phyloP scores from a whole-genome alignment of 2,797 vertebrate genomes.

The Artibeus lituratus region DNA sequence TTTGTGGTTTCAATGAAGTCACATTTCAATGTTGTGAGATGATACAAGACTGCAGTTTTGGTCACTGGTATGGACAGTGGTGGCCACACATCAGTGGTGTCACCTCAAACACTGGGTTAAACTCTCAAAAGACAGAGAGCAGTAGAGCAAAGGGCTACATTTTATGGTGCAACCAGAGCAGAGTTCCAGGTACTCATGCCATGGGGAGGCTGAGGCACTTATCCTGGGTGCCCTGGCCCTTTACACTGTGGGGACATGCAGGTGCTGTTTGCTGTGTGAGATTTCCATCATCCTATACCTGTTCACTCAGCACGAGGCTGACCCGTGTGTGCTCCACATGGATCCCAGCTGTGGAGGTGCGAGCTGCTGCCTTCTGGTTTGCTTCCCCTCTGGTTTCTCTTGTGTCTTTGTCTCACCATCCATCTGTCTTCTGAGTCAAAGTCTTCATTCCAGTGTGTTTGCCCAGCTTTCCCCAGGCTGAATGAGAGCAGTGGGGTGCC shows the following conservation, averaged over 20 bases:
- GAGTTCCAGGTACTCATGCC: neutral
- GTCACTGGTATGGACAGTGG: neutral
- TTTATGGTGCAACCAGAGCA: neutral
- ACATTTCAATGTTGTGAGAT: neutral
- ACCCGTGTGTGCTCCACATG: conserved; percentile 80
- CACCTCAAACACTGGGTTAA: neutral
- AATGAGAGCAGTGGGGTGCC: fast-evolving
- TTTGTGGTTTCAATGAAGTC: no score
- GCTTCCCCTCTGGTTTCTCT: neutral
- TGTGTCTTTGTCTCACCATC: neutral
- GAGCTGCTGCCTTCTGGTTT: neutral
- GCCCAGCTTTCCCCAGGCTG: no score
- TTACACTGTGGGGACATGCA: neutral
- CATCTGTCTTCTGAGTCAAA: neutral
- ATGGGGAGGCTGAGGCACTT: neutral
- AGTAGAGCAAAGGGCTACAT: neutral
- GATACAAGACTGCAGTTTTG: no score
- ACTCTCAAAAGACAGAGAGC: neutral
- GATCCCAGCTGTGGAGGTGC: conserved; percentile 83
- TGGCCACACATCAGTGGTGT: neutral
- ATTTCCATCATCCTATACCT: conserved; percentile 80
- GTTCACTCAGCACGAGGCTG: conserved; percentile 83
- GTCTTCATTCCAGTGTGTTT: neutral
- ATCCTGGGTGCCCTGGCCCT: neutral
- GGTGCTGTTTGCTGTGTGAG: neutral